phyloP scores from a whole-genome alignment of 1,140 invertebrate genomes.

The Akabosia matsudoensis region DNA sequence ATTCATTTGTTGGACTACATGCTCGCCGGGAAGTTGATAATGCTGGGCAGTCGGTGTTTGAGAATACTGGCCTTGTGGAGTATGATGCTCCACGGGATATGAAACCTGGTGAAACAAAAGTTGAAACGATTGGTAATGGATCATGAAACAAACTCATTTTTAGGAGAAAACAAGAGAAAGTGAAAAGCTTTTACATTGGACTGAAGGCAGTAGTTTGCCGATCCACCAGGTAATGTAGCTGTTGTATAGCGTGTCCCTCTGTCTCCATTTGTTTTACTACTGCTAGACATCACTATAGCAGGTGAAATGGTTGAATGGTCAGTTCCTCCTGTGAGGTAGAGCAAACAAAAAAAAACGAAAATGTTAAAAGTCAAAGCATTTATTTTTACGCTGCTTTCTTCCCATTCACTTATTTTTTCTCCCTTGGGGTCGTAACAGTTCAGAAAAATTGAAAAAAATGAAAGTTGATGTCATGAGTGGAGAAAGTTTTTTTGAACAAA shows the following conservation, averaged over 20 bases:
- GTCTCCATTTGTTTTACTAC: constrained; percentile 28
- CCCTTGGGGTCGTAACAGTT: no score
- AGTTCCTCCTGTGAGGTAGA: constrained; percentile 12
- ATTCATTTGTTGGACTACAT: constrained; percentile 14
- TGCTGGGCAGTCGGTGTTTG: constrained; percentile 8
- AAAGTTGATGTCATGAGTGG: no score
- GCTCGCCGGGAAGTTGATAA: constrained; percentile 2
- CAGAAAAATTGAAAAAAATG: no score
- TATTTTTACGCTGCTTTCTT: no score
- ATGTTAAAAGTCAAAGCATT: constrained; percentile 14
- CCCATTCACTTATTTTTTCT: no score
- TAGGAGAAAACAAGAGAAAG: no score
- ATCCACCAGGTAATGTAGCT: constrained; percentile 20
- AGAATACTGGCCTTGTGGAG: not conserved
- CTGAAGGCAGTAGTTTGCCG: constrained; percentile 38
- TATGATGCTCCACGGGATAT: constrained; percentile 36
- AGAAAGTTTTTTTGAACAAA: no score
- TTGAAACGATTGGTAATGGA: no score
- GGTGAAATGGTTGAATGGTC: constrained; percentile 28
- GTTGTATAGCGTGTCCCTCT: constrained; percentile 27
- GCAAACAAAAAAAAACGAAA: not conserved
- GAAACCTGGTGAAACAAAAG: no score
- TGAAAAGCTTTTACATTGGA: constrained; percentile 40
- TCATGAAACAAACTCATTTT: no score
- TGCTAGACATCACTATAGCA: constrained; percentile 30